These are phyloP conservation scores for Diplodus puntazzo DNA, from an alignment of 2,797 vertebrate species.

Conservation along the genomic window DNA sequence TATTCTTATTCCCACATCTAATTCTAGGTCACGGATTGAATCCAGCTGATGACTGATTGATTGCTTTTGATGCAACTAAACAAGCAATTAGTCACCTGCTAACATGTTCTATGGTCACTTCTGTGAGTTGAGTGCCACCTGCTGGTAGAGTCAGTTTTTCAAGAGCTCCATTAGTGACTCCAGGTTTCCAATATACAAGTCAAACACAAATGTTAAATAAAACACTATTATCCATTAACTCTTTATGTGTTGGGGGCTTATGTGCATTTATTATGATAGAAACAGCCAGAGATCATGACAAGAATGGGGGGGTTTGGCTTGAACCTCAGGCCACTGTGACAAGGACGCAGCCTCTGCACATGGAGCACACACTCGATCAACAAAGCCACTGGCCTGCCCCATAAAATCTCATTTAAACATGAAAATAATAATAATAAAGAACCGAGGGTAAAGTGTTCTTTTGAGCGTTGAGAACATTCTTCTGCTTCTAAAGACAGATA, in stretches of 20 bases:
- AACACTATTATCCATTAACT: too few species aligned
- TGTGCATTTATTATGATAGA: too few species aligned
- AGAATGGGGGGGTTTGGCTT: background rate
- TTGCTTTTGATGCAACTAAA: slow-evolving; percentile 9
- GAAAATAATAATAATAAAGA: too few species aligned
- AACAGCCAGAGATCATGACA: too few species aligned
- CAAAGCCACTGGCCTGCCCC: too few species aligned
- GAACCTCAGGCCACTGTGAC: too few species aligned
- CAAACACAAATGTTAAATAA: background rate
- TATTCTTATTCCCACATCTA: background rate
- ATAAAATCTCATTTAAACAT: too few species aligned
- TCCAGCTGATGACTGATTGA: background rate
- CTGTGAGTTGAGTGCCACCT: slow-evolving; percentile 69
- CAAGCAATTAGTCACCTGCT: background rate
- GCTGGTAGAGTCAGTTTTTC: slow-evolving; percentile 46
- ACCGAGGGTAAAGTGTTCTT: background rate
- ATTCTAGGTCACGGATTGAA: background rate
- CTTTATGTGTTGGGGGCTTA: too few species aligned
- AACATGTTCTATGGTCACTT: background rate
- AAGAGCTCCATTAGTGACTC: background rate
- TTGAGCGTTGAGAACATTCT: background rate
- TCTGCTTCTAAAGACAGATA: background rate
- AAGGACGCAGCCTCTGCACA: too few species aligned
- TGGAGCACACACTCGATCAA: too few species aligned
- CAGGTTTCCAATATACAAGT: background rate